Conservation (phyloP, 2,888 invertebrate genomes). For the Panopea generosa region DNA sequence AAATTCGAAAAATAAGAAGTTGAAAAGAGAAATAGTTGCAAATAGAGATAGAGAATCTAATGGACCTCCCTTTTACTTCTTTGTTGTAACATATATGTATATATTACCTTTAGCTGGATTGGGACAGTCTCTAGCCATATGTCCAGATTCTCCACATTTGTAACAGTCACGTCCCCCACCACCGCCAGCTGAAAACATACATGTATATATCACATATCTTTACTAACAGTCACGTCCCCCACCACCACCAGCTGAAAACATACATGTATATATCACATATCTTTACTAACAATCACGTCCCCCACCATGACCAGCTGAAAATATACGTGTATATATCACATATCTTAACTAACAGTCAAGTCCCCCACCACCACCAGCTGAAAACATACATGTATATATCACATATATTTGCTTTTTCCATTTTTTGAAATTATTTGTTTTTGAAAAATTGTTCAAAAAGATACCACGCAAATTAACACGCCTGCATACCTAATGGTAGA, state of each 20-base stretch:
- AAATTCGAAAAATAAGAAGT: too few species aligned
- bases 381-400: not conserved
- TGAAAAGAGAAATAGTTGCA: too few species aligned
- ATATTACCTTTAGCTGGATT: constrained; percentile 16
- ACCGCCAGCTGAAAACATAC: constrained; percentile 12
- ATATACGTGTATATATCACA: not conserved
- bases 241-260: constrained; percentile 7
- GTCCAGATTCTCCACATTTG: constrained; percentile 55
- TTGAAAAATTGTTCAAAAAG: too few species aligned
- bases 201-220: not conserved
- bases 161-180: constrained; percentile 48
- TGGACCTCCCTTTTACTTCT: too few species aligned
- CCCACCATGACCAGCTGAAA: constrained; percentile 11
- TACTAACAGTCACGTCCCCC: constrained; percentile 25
- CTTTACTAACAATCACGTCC: constrained; percentile 21
- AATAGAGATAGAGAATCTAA: too few species aligned
- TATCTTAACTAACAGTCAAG: constrained; percentile 4
- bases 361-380: constrained; percentile 24
- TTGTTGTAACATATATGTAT: too few species aligned
- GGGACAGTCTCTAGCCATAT: constrained; percentile 51
- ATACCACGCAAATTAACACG: too few species aligned
- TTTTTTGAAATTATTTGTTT: too few species aligned
- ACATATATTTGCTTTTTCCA: not conserved
- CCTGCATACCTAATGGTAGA: too few species aligned
- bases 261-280: not conserved